Conservation (phyloP, 2,113 vertebrate species). For the Nothocercus nigrocapillus region DNA sequence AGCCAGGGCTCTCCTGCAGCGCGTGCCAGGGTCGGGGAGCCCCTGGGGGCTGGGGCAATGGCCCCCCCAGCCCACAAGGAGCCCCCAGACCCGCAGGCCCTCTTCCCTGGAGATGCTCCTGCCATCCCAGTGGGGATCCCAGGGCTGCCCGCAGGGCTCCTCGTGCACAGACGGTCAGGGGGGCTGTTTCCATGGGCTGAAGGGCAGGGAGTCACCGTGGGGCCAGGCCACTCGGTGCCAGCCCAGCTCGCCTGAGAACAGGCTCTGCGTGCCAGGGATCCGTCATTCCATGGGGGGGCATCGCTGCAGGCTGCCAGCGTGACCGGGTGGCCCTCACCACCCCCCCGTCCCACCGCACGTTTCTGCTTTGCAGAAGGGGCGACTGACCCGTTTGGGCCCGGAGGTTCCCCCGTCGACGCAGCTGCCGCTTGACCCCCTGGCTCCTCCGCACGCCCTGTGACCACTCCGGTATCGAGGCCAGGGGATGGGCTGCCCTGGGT, state of each 20-base stretch:
- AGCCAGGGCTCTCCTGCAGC: conserved; percentile 32
- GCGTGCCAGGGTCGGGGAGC: not conserved
- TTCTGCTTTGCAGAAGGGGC: not conserved
- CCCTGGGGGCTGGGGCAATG: not conserved
- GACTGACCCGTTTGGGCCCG: not conserved
- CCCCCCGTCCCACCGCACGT: not conserved
- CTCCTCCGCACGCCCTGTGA: no score
- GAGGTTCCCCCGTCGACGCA: not conserved
- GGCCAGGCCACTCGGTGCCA: not conserved
- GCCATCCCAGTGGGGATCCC: no score
- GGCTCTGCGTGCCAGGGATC: not conserved
- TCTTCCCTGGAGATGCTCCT: no score
- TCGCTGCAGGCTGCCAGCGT: not conserved
- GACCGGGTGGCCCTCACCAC: not conserved
- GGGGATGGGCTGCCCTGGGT: no score
- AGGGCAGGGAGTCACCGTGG: not conserved
- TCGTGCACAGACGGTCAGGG: not conserved
- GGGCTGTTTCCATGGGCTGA: not conserved
- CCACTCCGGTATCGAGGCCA: no score
- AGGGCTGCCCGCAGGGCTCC: no score
- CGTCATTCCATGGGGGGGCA: conserved; percentile 42
- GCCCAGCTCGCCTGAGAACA: not conserved
- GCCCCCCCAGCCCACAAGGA: not conserved
- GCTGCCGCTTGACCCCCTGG: not conserved
- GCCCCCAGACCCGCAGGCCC: not conserved